Conservation (phyloP, 2,888 invertebrate genomes). For the Eupsilia transversa region DNA sequence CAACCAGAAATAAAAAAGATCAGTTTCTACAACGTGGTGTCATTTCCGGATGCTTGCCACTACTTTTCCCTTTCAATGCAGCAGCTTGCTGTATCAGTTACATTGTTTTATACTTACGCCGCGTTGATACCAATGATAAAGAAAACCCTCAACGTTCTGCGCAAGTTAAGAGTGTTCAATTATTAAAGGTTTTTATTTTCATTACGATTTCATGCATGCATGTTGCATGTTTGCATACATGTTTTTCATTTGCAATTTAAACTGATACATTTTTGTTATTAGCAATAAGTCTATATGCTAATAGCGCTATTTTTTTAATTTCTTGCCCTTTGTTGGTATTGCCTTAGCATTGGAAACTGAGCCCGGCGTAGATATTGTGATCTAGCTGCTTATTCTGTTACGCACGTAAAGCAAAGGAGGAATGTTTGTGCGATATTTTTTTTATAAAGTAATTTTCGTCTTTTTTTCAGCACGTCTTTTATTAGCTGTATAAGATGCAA, state of each 20-base stretch:
- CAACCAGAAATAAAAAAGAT: not conserved
- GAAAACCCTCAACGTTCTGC: not conserved
- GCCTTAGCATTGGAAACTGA: not conserved
- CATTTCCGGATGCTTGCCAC: not conserved
- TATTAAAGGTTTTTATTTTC: not conserved
- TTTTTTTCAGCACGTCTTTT: not conserved
- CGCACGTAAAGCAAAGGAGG: not conserved
- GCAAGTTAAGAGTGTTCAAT: not conserved
- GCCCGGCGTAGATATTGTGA: not conserved
- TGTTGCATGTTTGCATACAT: no score
- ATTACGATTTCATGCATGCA: not conserved
- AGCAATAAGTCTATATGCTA: not conserved
- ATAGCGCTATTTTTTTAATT: not conserved
- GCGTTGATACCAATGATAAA: not conserved
- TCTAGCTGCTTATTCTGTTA: not conserved
- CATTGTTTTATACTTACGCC: not conserved
- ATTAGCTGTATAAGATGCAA: not conserved
- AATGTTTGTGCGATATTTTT: not conserved
- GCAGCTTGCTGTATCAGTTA: not conserved
- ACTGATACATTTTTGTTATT: not conserved
- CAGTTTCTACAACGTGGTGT: not conserved
- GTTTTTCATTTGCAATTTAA: not conserved
- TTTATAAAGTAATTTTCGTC: not conserved
- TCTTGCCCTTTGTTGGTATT: not conserved
- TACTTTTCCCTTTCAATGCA: not conserved